Evolutionary conservation across 2,888 invertebrate species (phyloP), one percentile per base, ranked within the genome.

Genomic region (Cantharis rufa): DNA sequence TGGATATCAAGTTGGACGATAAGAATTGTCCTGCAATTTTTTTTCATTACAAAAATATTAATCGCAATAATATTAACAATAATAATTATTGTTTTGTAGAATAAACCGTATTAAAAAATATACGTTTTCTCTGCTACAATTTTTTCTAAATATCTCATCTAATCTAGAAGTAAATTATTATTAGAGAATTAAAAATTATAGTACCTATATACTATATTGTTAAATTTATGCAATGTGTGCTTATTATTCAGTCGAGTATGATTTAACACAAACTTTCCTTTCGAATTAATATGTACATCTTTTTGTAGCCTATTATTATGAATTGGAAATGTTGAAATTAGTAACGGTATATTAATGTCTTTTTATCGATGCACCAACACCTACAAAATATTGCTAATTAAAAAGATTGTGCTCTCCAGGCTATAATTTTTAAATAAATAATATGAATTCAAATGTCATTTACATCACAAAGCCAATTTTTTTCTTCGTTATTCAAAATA

Each of bases 211-310:
- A 32, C 13, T 24, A 9, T 24, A 48, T 48, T 48, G n/a, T 48
- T 48, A 48, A 48, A 48, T 48, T 48, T 48, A 66, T 66, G 24
- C 18, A 66, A 66, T 24, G n/a, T 24, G 64, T 66, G 64, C 24
- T 66, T 66, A 66, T 66, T 66, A 66, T 66, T 66, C 64, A 66
- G 21, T 66, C 64, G 24, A 66, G 64, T 66, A 24, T 66, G 64
- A 66, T 66, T 66, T 66, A 66, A 21, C 24, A 24, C 24, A 66
- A 66, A 66, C 64, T 66, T 66, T 66, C 64, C 10, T 66, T 66
- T 66, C n/a, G 24, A 21, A 24, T 18, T 66, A 66, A 15, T 15
- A 48, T 48, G 48, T 48, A 66, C 64, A 66, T 66, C 18, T 16
- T 24, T 63, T 63, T 66, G 64, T 66, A 66, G 21, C 64, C 64